Percentiles rank a stretch among this genome's conserved stretches.
Evolutionary conservation across 2,113 vertebrate genomes (phyloP).

Genomic region (Microcebus griseorufus): DNA sequence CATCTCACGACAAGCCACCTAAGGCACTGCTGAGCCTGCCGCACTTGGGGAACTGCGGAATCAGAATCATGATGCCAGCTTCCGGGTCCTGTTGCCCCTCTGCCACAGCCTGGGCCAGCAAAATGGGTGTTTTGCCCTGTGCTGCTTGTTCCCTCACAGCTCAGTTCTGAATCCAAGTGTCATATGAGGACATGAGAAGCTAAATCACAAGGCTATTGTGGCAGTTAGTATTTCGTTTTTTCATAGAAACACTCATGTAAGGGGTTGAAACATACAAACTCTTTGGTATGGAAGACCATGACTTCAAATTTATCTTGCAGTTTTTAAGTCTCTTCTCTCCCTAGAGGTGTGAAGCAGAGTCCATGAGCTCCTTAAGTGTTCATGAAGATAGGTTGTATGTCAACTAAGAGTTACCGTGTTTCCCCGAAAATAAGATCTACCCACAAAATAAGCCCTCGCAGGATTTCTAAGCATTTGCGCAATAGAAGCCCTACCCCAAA

Average conservation of each 20-base stretch:
- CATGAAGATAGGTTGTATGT: background rate
- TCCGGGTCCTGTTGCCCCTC: rapidly evolving
- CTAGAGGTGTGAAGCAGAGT: background rate
- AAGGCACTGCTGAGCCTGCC: background rate
- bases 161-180: background rate
- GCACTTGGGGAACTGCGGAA: background rate
- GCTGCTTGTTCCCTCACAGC: background rate
- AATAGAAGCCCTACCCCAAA: no score
- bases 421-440: no score
- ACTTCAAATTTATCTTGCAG: background rate
- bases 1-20: background rate
- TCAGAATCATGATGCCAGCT: background rate
- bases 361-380: background rate
- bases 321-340: background rate
- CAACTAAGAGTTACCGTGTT: background rate
- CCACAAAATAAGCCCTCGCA: no score
- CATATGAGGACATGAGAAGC: background rate
- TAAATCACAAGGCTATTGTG: background rate
- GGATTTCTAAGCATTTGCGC: no score
- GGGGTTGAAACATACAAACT: background rate
- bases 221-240: background rate
- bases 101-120: background rate
- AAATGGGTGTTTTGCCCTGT: background rate
- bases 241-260: background rate
- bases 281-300: background rate